Percentiles rank a stretch among this genome's conserved stretches.
phyloP scores from a whole-genome alignment of 2,888 invertebrate genomes.

The Lasioglossum malachurum region DNA sequence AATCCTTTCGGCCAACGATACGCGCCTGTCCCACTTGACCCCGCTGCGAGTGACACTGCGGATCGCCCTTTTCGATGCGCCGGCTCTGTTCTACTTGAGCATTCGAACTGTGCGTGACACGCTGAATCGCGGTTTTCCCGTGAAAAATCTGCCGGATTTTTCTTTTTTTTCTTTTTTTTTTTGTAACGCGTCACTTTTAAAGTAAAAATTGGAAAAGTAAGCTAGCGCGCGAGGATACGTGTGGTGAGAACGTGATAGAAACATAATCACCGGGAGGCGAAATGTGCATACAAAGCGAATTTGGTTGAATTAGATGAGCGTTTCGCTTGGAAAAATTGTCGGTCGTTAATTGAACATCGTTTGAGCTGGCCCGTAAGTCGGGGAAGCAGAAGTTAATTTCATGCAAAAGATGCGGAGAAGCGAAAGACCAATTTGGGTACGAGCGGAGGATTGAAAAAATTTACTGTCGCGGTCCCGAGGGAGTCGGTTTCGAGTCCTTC shows the following conservation, averaged over 20 bases:
- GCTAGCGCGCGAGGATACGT: too few relatives aligned
- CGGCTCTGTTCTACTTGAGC: background rate
- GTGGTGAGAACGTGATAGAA: too few relatives aligned
- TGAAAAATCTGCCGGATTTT: background rate
- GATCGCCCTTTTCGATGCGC: background rate
- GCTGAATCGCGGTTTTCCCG: background rate
- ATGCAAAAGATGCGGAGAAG: background rate
- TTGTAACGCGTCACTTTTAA: background rate
- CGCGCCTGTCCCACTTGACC: background rate
- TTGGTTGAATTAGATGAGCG: too few relatives aligned
- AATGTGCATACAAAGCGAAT: too few relatives aligned
- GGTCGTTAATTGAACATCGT: too few relatives aligned
- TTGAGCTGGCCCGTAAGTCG: too few relatives aligned
- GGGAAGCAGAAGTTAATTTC: background rate
- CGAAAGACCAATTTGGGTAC: background rate
- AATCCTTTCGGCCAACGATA: background rate
- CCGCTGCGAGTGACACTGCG: background rate
- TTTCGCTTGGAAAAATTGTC: too few relatives aligned
- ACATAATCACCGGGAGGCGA: too few relatives aligned
- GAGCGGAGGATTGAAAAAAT: background rate
- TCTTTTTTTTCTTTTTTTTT: too few relatives aligned
- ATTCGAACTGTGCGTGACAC: conserved; percentile 7
- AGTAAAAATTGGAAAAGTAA: too few relatives aligned
- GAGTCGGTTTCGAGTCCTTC: background rate
- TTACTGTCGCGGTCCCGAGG: background rate